Evolutionary conservation across 2,113 vertebrate species (phyloP), one percentile per base, ranked within the genome.

Genomic region (Triplophysa tibetana): DNA sequence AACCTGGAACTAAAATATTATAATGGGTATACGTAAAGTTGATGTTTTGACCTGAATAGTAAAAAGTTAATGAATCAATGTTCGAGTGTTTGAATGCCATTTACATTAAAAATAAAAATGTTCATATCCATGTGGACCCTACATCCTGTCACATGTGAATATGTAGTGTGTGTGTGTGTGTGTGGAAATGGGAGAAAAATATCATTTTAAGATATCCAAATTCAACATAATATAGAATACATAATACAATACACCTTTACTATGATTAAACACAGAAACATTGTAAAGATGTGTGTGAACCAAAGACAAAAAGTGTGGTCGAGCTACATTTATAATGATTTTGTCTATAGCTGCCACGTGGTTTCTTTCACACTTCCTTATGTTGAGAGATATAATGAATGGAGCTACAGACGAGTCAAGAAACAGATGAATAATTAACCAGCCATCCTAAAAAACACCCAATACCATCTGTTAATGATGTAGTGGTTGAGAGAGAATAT

Each of bases 371-470:
- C 19, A 80, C 69, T 74, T 73, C 61, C 70, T 68, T 38, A 26
- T 54, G 13, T 29, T 19, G 54, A 69, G 48, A 29, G 23, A 24
- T 19, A 41, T 79, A 1, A 50, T 45, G 43, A 68, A 72, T 45
- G 26, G 10, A 3, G 50, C 41, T 76, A 64, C 45, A 24, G n/a
- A 14, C 38, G 19, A 16, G 13, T 45, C 8, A 75, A 68, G 41
- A 75, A 68, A 66, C 54, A 33, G 8, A 62, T 75, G 0, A 75
- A 80, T 45, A 29, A 58, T 80, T 45, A 21, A 75, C 45, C 33
- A 66, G 26, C 2, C 6, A 26, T 11, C 26, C 2, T 45, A 2
- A 23, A 43, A 17, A 60, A 41, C 10, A 58, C 19, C 1, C 16
- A 5, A 16, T 26, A 26, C 13, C 29, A 43, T 23, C 70, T 74